These are phyloP conservation scores for Proterorhinus semilunaris DNA, from an alignment of 2,113 vertebrate species.

Conservation along the genomic window DNA sequence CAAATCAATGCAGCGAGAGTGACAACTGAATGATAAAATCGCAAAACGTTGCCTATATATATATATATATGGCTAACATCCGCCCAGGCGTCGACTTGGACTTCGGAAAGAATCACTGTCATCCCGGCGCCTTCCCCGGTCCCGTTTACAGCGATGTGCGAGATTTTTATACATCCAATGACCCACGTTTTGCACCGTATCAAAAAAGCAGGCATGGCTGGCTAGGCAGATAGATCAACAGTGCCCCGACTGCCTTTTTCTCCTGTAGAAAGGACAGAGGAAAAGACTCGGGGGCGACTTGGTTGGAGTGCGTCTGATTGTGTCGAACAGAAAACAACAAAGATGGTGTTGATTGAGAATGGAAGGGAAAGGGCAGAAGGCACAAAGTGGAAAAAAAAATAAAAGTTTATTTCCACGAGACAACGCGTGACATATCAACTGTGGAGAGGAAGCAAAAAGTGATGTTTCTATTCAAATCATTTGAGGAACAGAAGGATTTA, in stretches of 20 bases:
- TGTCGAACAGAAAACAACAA: not conserved
- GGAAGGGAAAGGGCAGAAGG: slow-evolving; percentile 12
- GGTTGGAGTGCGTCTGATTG: slow-evolving; percentile 21
- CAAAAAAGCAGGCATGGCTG: slow-evolving; percentile 43
- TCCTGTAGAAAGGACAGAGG: slow-evolving; percentile 10
- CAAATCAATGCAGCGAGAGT: slow-evolving; percentile 35
- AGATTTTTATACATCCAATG: slow-evolving; percentile 55
- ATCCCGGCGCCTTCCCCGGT: slow-evolving; percentile 27
- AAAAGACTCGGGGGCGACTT: not conserved
- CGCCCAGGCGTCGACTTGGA: slow-evolving; percentile 36
- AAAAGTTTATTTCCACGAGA: slow-evolving; percentile 35
- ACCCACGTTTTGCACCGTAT: slow-evolving; percentile 56
- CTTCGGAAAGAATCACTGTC: slow-evolving; percentile 63
- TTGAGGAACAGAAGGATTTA: too few species aligned
- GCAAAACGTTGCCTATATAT: not conserved
- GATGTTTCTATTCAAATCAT: not conserved
- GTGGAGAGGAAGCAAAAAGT: slow-evolving; percentile 25
- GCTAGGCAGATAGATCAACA: slow-evolving; percentile 41
- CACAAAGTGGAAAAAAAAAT: not conserved
- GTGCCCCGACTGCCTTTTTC: slow-evolving; percentile 16
- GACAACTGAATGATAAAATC: slow-evolving; percentile 40
- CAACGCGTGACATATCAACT: slow-evolving; percentile 45
- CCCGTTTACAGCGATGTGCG: slow-evolving; percentile 54
- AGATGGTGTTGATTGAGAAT: slow-evolving; percentile 8
- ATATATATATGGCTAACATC: slow-evolving; percentile 27